These are phyloP conservation scores for Cataglyphis cursor DNA, from an alignment of 2,888 invertebrate genomes.

Conservation along the genomic window DNA sequence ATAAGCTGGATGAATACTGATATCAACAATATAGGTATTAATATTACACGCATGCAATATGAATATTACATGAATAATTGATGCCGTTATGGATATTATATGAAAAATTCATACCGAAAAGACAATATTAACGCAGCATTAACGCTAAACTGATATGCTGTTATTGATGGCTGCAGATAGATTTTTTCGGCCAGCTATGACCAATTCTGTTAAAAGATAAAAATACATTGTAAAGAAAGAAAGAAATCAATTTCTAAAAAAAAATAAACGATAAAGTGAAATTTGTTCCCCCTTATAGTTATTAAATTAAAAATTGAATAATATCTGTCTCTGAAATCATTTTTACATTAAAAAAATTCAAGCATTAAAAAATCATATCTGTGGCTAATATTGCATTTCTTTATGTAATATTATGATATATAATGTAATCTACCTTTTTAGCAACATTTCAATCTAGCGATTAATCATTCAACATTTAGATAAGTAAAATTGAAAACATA, in stretches of 20 bases:
- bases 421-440: not conserved
- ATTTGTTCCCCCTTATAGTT: not conserved
- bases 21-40: not conserved
- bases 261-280: not conserved
- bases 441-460: not conserved
- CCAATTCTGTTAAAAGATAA: not conserved
- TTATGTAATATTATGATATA: not conserved
- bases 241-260: not conserved
- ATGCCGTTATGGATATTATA: not conserved
- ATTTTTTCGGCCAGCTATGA: not conserved
- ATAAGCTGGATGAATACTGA: not conserved
- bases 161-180: not conserved
- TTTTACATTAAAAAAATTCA: not conserved
- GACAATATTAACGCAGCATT: not conserved
- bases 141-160: not conserved
- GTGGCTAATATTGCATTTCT: not conserved
- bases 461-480: not conserved
- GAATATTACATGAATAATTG: not conserved
- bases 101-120: not conserved
- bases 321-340: not conserved
- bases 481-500: not conserved
- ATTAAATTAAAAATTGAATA: not conserved
- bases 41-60: not conserved
- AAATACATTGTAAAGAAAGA: not conserved
- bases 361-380: not conserved